Evolutionary conservation across 2,888 invertebrate genomes (phyloP).

Genomic region (Sinelater perroti): DNA sequence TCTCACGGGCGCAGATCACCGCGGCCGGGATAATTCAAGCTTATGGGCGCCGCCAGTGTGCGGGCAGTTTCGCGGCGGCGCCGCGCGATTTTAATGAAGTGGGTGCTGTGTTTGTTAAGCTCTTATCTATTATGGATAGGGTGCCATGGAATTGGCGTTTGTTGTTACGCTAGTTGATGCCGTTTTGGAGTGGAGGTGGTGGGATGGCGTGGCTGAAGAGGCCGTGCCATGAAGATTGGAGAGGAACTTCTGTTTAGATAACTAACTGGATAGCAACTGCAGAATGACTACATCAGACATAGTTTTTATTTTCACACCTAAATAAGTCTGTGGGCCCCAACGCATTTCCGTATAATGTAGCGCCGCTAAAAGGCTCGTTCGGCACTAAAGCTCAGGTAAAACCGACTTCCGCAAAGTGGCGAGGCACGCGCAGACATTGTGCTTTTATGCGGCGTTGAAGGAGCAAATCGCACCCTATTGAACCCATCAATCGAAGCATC

Average conservation of each 20-base stretch:
- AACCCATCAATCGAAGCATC: constrained; percentile 32
- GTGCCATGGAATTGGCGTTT: constrained; percentile 19
- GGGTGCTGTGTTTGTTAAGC: constrained; percentile 15
- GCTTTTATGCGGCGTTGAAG: constrained; percentile 29
- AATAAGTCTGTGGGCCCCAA: no score
- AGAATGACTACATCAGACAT: no score
- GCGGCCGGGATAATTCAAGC: constrained; percentile 31
- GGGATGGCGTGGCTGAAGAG: neutral
- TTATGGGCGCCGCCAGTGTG: constrained; percentile 26
- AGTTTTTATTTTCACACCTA: no score
- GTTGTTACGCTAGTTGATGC: neutral
- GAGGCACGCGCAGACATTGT: constrained; percentile 28
- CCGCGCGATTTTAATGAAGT: constrained; percentile 26
- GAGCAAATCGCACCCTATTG: constrained; percentile 33
- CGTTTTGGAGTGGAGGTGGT: neutral
- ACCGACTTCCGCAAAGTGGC: constrained; percentile 15
- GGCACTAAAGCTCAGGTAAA: no score
- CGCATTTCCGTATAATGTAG: no score
- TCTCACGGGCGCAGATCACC: constrained; percentile 30
- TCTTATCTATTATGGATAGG: constrained; percentile 22
- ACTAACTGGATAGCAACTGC: no score
- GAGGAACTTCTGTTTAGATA: no score
- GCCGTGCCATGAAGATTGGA: no score
- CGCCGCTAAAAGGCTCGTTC: no score
- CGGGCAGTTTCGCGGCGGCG: constrained; percentile 33